Evolutionary conservation across 2,888 invertebrate species (phyloP), one percentile per base, ranked within the genome.

Genomic region (Exephanes ischioxanthus): DNA sequence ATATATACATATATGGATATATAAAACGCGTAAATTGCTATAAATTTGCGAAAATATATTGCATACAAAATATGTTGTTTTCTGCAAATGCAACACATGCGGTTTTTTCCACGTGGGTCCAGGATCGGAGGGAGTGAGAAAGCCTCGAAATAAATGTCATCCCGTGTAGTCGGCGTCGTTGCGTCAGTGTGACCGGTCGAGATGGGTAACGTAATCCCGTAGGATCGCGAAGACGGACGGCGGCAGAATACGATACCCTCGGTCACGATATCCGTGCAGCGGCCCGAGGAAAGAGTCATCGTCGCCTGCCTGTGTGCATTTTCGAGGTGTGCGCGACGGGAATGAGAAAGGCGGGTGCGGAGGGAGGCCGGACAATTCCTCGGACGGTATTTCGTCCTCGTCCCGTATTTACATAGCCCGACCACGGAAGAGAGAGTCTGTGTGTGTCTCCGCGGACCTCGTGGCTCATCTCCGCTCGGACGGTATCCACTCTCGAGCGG

Each of bases 61-160:
- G 0, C 45, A 48, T 48, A 48, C 16, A 4, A 16, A 3, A 11
- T 41, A 48, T 16, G 14, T 4, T 5, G 16, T 3, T 16, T 48
- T 48, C 3, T 4, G 1, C 45, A 48, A 16, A 48, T 16, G 45
- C 16, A 11, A 41, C 11, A 11, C 33, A 5, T 41, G 41, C 41
- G 41, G 45, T 48, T 48, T 48, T 48, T 16, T 41, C 3, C 11
- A 11, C 9, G 41, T 41, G 11, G 41, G 66, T 58, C 22, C 4
- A 4, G 4, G 26, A 75, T 58, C 45, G 6, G 82, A 61, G 41
- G 37, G 33, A 85, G 75, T 78, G 88, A 81, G 72, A 87, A 87
- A 90, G 88, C 87, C 89, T 89, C 89, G 88, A 90, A 91, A 91
- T 91, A 89, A 91, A 90, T 91, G 91, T 91, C 91, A 90, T 85